Conservation (phyloP, 2,888 invertebrate species). For the Aleiodes alternator region DNA sequence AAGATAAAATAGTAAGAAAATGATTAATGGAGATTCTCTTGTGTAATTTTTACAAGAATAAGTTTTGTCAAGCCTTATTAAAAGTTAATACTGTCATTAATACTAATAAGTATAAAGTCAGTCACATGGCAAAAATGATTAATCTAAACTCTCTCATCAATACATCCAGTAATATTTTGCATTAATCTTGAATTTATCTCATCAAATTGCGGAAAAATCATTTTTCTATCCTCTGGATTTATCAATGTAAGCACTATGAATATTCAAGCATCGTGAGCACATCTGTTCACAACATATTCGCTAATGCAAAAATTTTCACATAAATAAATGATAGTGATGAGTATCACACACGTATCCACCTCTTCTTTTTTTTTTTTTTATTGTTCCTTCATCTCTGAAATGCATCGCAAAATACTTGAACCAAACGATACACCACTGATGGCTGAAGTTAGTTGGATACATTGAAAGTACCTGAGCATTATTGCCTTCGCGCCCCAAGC, state of each 20-base stretch:
- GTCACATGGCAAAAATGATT: too few species aligned
- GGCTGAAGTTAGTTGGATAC: constrained; percentile 19
- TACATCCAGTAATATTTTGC: too few species aligned
- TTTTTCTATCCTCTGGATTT: too few species aligned
- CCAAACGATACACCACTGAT: constrained; percentile 26
- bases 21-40: too few species aligned
- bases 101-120: too few species aligned
- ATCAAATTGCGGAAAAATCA: too few species aligned
- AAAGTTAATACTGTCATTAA: too few species aligned
- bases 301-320: constrained; percentile 21
- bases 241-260: constrained; percentile 24
- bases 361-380: constrained; percentile 6
- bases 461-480: constrained; percentile 37
- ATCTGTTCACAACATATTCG: constrained; percentile 1
- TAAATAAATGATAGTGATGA: constrained; percentile 47
- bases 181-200: too few species aligned
- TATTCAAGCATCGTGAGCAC: constrained; percentile 14
- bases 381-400: neutral
- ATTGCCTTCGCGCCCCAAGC: constrained; percentile 42
- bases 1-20: too few species aligned
- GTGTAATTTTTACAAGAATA: too few species aligned
- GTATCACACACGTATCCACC: constrained; percentile 23
- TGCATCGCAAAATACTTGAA: constrained; percentile 39
- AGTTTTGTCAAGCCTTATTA: too few species aligned
- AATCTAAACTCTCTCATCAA: too few species aligned